phyloP scores from a whole-genome alignment of 2,113 vertebrate genomes.

The Oplegnathus fasciatus region DNA sequence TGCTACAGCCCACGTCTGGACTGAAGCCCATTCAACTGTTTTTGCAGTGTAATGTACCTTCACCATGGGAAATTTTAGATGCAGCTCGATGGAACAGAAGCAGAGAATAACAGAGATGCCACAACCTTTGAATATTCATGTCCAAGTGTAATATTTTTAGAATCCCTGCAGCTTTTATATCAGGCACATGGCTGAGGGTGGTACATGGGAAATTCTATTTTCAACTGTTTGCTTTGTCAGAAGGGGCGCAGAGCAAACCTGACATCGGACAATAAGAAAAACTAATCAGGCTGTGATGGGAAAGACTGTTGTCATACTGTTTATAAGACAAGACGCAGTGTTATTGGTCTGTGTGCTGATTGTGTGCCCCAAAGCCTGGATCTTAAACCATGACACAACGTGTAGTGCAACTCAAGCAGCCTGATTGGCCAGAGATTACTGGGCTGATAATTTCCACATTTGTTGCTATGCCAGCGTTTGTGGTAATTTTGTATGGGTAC shows the following conservation, averaged over 20 bases:
- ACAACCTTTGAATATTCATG: slow-evolving; percentile 50
- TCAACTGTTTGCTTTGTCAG: slow-evolving; percentile 38
- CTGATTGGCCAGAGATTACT: neutral
- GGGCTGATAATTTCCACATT: neutral
- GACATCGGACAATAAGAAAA: neutral
- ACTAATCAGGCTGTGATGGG: slow-evolving; percentile 10
- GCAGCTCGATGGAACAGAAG: neutral
- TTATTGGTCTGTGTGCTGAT: neutral
- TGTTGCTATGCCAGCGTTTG: slow-evolving; percentile 3
- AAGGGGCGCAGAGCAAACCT: neutral
- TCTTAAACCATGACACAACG: neutral
- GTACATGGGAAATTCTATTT: slow-evolving; percentile 48
- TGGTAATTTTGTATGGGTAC: neutral
- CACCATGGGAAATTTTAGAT: slow-evolving; percentile 2
- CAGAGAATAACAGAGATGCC: slow-evolving; percentile 14
- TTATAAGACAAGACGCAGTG: neutral
- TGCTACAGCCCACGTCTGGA: neutral
- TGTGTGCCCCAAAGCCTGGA: neutral
- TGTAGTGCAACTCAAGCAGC: accelerated
- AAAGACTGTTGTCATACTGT: neutral
- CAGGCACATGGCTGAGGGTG: slow-evolving; percentile 14
- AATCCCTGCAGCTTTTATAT: slow-evolving; percentile 47
- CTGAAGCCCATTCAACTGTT: slow-evolving; percentile 1
- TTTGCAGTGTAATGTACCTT: neutral
- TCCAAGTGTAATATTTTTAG: slow-evolving; percentile 71